phyloP scores from a whole-genome alignment of 2,797 vertebrate species.

The Sternarchorhynchus goeldii region DNA sequence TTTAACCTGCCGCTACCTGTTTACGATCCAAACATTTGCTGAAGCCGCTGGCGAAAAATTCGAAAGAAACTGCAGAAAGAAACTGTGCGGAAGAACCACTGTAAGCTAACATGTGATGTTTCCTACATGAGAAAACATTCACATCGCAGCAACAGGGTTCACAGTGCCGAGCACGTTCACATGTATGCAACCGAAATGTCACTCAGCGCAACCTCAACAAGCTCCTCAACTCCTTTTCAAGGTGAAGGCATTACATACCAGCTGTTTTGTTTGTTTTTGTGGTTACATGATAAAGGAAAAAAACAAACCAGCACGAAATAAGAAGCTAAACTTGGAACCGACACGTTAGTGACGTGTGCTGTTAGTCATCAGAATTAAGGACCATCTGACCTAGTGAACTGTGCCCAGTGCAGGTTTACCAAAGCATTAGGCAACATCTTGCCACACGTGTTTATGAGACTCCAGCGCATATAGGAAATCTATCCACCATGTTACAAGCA shows the following conservation, averaged over 20 bases:
- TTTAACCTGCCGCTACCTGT: slow-evolving; percentile 46
- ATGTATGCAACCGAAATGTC: slow-evolving; percentile 38
- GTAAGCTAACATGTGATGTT: slow-evolving; percentile 12
- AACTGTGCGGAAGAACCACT: slow-evolving; percentile 33
- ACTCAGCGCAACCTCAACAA: slow-evolving; percentile 20
- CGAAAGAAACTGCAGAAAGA: background rate
- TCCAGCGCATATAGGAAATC: background rate
- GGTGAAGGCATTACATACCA: background rate
- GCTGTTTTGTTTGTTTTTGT: background rate
- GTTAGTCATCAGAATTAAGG: too few relatives aligned
- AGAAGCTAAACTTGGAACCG: background rate
- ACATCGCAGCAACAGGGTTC: slow-evolving; percentile 29
- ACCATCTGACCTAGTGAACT: too few relatives aligned
- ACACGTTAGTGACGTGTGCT: background rate
- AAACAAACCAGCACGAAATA: background rate
- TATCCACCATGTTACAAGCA: background rate
- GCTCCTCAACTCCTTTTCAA: background rate
- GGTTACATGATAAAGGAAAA: background rate
- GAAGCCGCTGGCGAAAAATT: slow-evolving; percentile 4
- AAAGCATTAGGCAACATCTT: background rate
- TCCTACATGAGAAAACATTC: slow-evolving; percentile 36
- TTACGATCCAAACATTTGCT: slow-evolving; percentile 47
- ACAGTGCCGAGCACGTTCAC: slow-evolving; percentile 18
- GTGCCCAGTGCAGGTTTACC: too few relatives aligned
- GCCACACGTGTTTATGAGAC: background rate